A percentile compares a stretch with the other conserved stretches of the same genome.
phyloP scores from a whole-genome alignment of 2,113 vertebrate genomes.

The Brienomyrus longianalis region DNA sequence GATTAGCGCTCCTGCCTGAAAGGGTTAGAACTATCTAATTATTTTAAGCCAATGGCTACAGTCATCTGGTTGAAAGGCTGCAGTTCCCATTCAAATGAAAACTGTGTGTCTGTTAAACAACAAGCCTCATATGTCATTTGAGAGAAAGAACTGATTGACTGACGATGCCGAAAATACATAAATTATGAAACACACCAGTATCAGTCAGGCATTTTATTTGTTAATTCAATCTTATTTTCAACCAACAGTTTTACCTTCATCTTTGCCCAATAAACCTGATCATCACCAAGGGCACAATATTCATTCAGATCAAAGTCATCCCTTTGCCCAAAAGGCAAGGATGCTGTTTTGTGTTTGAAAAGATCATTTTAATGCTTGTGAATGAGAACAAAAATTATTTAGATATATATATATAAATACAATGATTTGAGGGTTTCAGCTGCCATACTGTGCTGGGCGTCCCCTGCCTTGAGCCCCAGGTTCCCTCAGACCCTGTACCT shows the following conservation, averaged over 20 bases:
- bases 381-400: neutral
- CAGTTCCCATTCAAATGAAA: neutral
- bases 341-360: neutral
- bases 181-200: neutral
- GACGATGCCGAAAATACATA: neutral
- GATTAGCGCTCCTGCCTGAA: neutral
- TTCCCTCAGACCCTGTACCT: neutral
- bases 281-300: neutral
- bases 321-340: neutral
- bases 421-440: neutral
- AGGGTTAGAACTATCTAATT: conserved; percentile 3
- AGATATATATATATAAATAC: neutral
- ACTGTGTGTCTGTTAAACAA: neutral
- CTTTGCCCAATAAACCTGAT: neutral
- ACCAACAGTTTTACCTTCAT: neutral
- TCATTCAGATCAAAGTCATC: neutral
- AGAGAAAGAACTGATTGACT: neutral
- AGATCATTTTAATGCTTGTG: neutral
- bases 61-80: neutral
- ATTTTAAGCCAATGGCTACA: neutral
- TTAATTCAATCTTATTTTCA: neutral
- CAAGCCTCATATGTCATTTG: neutral
- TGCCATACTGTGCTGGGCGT: neutral
- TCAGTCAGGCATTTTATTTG: neutral
- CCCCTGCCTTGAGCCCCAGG: neutral